Conservation (phyloP, 2,797 vertebrate genomes). For the Darevskia mixta region DNA sequence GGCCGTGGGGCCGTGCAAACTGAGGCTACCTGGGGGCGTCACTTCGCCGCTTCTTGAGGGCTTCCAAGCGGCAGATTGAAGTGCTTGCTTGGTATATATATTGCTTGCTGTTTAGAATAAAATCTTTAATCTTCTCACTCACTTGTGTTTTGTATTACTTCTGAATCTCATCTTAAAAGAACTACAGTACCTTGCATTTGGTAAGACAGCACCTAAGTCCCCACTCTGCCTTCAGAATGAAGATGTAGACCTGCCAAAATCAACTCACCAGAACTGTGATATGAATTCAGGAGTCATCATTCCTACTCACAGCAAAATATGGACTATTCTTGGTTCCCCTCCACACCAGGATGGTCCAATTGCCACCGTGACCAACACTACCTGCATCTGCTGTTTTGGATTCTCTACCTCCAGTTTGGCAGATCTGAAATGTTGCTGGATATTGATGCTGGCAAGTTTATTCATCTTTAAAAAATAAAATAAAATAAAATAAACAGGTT, state of each 20-base stretch:
- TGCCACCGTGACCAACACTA: slow-evolving; percentile 72
- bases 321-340: slow-evolving; percentile 39
- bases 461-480: slow-evolving; percentile 65
- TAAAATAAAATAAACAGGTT: slow-evolving; percentile 70
- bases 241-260: not conserved
- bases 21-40: no score
- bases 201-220: no score
- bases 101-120: no score
- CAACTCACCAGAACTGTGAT: not conserved
- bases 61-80: no score
- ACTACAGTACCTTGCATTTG: no score
- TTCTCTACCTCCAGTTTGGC: slow-evolving; percentile 70
- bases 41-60: no score
- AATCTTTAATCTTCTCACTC: no score
- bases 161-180: no score
- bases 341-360: slow-evolving; percentile 60
- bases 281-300: not conserved
- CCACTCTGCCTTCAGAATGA: no score
- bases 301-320: not conserved
- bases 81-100: no score
- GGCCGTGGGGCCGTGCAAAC: no score
- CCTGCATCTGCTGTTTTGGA: slow-evolving; percentile 76
- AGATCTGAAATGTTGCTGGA: slow-evolving; percentile 55
- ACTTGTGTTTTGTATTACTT: no score
- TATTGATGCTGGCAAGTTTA: slow-evolving; percentile 55